phyloP scores from a whole-genome alignment of 2,888 invertebrate genomes.

The Pachydiplax longipennis region DNA sequence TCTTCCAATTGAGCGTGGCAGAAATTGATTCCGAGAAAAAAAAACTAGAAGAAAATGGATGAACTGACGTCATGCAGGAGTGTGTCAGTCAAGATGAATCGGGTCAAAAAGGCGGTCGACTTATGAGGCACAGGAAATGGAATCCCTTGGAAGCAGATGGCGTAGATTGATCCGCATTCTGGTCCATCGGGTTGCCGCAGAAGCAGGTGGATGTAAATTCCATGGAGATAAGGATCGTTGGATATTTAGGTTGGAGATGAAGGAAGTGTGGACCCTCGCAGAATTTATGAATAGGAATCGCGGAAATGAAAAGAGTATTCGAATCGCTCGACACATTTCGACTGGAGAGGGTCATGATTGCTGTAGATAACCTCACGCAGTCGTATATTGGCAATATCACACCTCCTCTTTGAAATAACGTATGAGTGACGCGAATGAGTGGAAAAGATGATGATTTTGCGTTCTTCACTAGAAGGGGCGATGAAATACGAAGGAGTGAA shows the following conservation, averaged over 20 bases:
- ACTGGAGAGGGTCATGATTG: no score
- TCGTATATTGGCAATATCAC: no score
- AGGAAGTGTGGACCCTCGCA: neutral
- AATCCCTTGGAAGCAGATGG: neutral
- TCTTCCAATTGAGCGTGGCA: no score
- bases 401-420: no score
- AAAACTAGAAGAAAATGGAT: neutral
- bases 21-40: neutral
- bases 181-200: neutral
- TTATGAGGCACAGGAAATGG: neutral
- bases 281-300: neutral
- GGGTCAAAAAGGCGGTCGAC: neutral
- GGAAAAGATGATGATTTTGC: no score
- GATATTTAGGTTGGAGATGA: neutral
- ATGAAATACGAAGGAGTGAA: no score
- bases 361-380: no score
- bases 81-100: neutral
- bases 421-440: no score
- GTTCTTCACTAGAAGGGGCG: no score
- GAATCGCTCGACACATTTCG: no score
- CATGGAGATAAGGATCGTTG: neutral
- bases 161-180: neutral
- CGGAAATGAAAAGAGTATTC: no score
- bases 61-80: neutral
- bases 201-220: neutral